Evolutionary conservation across 64 coral and sea anemone species (phyloP).

Genomic region (Dendronephthya gigantea): DNA sequence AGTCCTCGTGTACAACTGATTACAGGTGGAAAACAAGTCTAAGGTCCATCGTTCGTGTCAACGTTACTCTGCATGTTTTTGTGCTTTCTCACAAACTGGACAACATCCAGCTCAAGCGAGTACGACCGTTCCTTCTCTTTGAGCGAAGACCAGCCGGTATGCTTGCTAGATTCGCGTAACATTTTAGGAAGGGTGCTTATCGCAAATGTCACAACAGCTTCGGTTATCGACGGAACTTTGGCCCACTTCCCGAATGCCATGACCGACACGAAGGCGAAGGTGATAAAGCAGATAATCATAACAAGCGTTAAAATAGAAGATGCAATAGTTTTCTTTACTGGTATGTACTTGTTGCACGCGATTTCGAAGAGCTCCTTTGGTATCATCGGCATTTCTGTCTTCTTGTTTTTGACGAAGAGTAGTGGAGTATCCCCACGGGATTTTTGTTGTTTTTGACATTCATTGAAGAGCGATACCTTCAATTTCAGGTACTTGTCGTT

Average conservation of each 20-base stretch:
- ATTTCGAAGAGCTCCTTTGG: neutral
- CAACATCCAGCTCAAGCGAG: neutral
- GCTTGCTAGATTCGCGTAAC: neutral
- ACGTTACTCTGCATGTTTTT: neutral
- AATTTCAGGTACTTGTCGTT: neutral
- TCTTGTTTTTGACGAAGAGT: neutral
- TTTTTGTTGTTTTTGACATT: slow-evolving; percentile 9
- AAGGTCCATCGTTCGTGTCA: too few species aligned
- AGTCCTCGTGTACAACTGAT: too few species aligned
- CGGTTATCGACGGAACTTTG: neutral
- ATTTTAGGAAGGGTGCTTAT: neutral
- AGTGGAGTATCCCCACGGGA: neutral
- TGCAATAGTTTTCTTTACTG: neutral
- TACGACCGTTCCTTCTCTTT: neutral
- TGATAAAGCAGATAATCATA: neutral
- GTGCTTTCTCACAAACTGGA: neutral
- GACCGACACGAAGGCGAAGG: neutral
- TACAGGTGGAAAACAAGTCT: too few species aligned
- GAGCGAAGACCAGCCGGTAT: neutral
- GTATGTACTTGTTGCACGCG: neutral
- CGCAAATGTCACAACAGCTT: neutral
- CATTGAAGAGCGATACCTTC: neutral
- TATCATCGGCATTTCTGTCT: slow-evolving; percentile 7
- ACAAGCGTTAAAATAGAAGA: neutral
- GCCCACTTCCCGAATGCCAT: slow-evolving; percentile 12